Evolutionary conservation across 2,113 vertebrate species (phyloP), one percentile per base, ranked within the genome.

Genomic region (Lipophrys pholis): DNA sequence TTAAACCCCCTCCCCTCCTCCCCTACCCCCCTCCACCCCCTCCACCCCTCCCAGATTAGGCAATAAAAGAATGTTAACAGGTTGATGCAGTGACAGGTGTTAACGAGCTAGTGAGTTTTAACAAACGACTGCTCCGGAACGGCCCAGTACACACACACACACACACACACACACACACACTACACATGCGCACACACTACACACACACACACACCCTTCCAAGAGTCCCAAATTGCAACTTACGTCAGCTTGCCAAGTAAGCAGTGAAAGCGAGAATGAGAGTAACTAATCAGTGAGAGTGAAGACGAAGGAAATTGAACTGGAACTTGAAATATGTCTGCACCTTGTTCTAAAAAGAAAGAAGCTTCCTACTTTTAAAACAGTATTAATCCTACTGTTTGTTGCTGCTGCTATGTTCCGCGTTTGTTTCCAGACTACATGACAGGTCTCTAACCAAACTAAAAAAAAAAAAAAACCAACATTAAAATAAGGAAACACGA

Each of bases 361-460:
- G 21, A 30, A 96, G 93, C 96, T 95, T 95, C 96, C 95, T 86
- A 89, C 95, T 94, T 93, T 95, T 95, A 95, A 30, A 95, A 96
- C 95, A 95, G 95, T 97, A 96, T 96, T 97, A 96, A 98, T 94
- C 90, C 92, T 95, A 96, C 95, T 95, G 96, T 97, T 96, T 95
- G 72, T 78, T 85, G 87, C 90, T 96, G 95, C 96, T 97, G 95
- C 96, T 95, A 93, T 93, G 87, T 87, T 94, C 96, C 94, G 86
- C 89, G 94, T 96, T 96, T 83, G 73, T 87, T 86, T 88, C 95
- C 95, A 96, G 94, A 96, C 94, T 94, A 90, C 93, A 95, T 90
- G 77, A 89, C 73, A 51, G 52, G 89, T 90, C 90, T 91, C 89
- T 93, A 93, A 93, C 87, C 82, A 97, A 96, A 96, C 93, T 95